phyloP scores from a whole-genome alignment of 2,888 invertebrate species.

The Sinotaia quadrata region DNA sequence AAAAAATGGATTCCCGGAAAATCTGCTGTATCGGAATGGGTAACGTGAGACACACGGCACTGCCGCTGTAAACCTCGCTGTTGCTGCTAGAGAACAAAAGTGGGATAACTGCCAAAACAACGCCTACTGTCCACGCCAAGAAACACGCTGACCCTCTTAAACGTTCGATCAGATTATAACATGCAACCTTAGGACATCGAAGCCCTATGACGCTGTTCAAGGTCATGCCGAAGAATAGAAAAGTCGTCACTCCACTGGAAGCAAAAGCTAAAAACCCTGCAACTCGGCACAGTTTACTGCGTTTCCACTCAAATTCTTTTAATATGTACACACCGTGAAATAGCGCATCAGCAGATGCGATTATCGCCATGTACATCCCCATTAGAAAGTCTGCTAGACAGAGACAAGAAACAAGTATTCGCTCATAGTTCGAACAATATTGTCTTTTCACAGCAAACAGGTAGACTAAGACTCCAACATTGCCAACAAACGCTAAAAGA shows the following conservation, averaged over 20 bases:
- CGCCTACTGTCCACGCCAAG: constrained; percentile 16
- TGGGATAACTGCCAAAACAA: constrained; percentile 19
- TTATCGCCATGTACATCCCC: constrained; percentile 32
- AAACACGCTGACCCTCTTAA: constrained; percentile 20
- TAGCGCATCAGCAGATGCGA: constrained; percentile 30
- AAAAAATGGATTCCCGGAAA: constrained; percentile 24
- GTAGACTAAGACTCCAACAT: constrained; percentile 28
- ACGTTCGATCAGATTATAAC: constrained; percentile 23
- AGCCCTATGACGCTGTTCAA: constrained; percentile 29
- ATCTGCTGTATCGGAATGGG: constrained; percentile 25
- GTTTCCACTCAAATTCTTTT: constrained; percentile 23
- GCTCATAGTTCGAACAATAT: constrained; percentile 9
- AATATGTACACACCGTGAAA: constrained; percentile 21
- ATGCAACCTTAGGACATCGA: constrained; percentile 16
- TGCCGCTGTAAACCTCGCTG: constrained; percentile 27
- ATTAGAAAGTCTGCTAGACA: constrained; percentile 31
- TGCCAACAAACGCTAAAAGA: constrained; percentile 23
- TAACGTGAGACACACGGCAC: constrained; percentile 27
- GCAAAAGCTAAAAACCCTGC: constrained; percentile 27
- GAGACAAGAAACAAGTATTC: constrained; percentile 29
- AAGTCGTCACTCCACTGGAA: constrained; percentile 25
- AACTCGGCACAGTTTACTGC: constrained; percentile 14
- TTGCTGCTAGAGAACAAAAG: constrained; percentile 21
- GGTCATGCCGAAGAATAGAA: constrained; percentile 29
- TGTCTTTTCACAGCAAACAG: constrained; percentile 16